These are phyloP conservation scores for Holacanthus passer DNA, from an alignment of 2,113 vertebrate species.

Conservation along the genomic window DNA sequence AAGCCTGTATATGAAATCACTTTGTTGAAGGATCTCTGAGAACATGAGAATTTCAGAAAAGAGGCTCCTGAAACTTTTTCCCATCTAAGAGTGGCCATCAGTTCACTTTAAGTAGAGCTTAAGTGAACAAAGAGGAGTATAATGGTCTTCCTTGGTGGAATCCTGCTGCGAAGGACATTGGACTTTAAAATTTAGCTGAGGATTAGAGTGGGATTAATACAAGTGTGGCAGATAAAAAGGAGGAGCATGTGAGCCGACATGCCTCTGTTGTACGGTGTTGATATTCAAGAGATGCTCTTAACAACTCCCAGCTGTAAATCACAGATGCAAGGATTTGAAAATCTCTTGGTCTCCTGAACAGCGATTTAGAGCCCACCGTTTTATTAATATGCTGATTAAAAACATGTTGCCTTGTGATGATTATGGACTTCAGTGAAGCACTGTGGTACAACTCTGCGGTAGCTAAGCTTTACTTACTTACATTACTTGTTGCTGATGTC, in stretches of 20 bases:
- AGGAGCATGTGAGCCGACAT: constrained; percentile 16
- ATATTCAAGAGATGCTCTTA: constrained; percentile 67
- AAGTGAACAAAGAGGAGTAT: constrained; percentile 57
- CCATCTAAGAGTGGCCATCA: constrained; percentile 27
- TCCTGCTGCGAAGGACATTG: constrained; percentile 33
- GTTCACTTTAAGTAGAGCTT: constrained; percentile 52
- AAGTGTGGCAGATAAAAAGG: constrained; percentile 32
- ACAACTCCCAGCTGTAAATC: constrained; percentile 59
- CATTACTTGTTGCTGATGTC: background rate
- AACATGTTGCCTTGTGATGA: constrained; percentile 41
- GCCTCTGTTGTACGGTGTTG: constrained; percentile 55
- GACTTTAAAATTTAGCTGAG: constrained; percentile 53
- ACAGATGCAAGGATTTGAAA: constrained; percentile 51
- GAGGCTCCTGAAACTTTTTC: constrained; percentile 28
- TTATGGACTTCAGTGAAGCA: constrained; percentile 13
- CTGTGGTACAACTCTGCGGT: background rate
- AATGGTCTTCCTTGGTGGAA: constrained; percentile 47
- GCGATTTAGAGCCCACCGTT: constrained; percentile 30
- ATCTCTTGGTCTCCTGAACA: constrained; percentile 19
- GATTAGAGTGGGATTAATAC: constrained; percentile 64
- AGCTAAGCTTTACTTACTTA: background rate
- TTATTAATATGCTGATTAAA: constrained; percentile 50
- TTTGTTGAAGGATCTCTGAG: constrained; percentile 29
- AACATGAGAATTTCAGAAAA: constrained; percentile 33
- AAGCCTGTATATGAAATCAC: constrained; percentile 21